Evolutionary conservation across 2,113 vertebrate species (phyloP).

Genomic region (Cyanoliseus patagonus): DNA sequence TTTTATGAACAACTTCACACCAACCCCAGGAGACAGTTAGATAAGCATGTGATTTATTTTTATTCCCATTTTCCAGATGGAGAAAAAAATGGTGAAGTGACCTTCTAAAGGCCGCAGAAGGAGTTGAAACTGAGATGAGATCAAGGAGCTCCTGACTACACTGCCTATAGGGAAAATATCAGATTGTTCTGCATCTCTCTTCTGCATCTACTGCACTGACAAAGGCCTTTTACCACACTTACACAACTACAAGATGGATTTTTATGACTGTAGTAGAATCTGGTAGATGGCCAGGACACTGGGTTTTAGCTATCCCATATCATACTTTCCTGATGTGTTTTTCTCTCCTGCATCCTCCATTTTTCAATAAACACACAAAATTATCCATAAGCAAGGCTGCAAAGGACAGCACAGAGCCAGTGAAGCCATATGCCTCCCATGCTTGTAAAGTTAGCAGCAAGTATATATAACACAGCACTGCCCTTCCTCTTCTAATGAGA

Average conservation of each 20-base stretch:
- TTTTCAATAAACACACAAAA: conserved; percentile 46
- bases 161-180: conserved; percentile 25
- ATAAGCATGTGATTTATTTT: conserved; percentile 72
- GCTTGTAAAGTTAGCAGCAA: neutral
- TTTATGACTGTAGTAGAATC: conserved; percentile 22
- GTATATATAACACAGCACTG: conserved; percentile 33
- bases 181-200: conserved; percentile 50
- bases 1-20: conserved; percentile 70
- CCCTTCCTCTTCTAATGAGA: conserved; percentile 40
- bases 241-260: conserved; percentile 21
- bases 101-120: conserved; percentile 65
- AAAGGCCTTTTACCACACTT: conserved; percentile 22
- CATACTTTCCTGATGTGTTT: neutral
- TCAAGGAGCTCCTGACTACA: conserved; percentile 48
- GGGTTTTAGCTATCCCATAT: neutral
- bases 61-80: conserved; percentile 65
- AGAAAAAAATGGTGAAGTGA: conserved; percentile 58
- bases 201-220: conserved; percentile 39
- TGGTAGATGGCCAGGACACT: conserved; percentile 24
- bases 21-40: conserved; percentile 60
- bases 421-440: neutral
- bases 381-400: neutral
- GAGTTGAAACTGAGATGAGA: conserved; percentile 65
- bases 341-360: neutral
- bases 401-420: neutral